Evolutionary conservation across 35 echinoderm and acorn worm species (phyloP).

Genomic region (Heliocidaris erythrogramma): DNA sequence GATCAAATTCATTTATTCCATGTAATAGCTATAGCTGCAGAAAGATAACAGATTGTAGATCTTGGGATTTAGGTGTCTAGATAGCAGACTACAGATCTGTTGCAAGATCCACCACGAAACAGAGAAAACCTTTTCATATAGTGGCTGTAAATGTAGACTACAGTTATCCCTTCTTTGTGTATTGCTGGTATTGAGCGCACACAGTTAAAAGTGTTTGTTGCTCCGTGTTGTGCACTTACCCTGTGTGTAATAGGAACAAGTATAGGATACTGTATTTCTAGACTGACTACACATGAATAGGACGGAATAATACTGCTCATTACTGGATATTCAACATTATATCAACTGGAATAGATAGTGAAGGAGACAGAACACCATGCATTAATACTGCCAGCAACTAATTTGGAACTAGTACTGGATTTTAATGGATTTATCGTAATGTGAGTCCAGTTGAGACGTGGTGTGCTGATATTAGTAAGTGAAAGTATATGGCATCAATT

Average conservation of each 20-base stretch:
- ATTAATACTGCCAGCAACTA: background rate
- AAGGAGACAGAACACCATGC: background rate
- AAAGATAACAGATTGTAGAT: background rate
- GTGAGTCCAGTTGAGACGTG: background rate
- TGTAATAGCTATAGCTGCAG: too few relatives aligned
- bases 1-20: too few relatives aligned
- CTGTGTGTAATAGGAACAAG: background rate
- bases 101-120: background rate
- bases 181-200: background rate
- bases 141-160: background rate
- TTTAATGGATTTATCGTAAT: background rate
- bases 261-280: background rate
- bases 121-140: background rate
- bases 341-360: background rate
- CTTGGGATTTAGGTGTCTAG: background rate
- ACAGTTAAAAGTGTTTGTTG: background rate
- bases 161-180: background rate
- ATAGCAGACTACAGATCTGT: background rate
- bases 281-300: background rate
- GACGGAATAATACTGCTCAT: background rate
- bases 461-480: background rate
- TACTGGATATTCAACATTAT: background rate
- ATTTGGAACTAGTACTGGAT: background rate
- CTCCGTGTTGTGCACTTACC: background rate
- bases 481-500: background rate